A percentile compares a stretch with the other conserved stretches of the same genome.
These are phyloP conservation scores for Andrena haemorrhoa DNA, from an alignment of 2,888 invertebrate species.

Conservation along the genomic window DNA sequence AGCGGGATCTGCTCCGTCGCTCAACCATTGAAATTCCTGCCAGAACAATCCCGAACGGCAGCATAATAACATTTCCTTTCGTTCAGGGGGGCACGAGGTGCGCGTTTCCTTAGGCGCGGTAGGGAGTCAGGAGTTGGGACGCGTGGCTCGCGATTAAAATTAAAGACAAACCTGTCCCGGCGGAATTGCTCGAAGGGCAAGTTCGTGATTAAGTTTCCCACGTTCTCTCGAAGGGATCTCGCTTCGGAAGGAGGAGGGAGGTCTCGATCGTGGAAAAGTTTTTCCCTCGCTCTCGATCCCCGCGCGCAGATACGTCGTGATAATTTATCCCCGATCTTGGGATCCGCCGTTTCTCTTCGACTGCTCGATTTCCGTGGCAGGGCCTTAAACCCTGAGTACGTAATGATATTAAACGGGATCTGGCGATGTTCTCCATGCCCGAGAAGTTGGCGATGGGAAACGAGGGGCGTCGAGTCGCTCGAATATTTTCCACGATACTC, in stretches of 20 bases:
- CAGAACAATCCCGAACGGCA: not conserved
- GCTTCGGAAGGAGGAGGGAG: not conserved
- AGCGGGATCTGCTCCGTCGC: slow-evolving; percentile 1
- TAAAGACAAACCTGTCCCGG: slow-evolving; percentile 15
- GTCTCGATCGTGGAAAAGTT: slow-evolving; percentile 34
- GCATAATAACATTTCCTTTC: not conserved
- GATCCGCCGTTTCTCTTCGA: not conserved
- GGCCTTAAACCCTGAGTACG: not conserved
- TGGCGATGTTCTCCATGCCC: not conserved
- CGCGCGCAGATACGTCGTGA: not conserved
- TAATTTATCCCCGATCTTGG: not conserved
- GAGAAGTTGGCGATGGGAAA: not conserved
- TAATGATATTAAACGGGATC: slow-evolving; percentile 6
- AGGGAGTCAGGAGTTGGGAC: not conserved
- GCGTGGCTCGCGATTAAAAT: slow-evolving; percentile 11
- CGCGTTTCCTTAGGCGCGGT: not conserved
- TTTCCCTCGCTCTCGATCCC: slow-evolving; percentile 23
- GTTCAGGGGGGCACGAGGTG: not conserved
- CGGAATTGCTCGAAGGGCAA: slow-evolving; percentile 10
- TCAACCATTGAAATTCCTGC: not conserved
- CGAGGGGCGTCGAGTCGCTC: not conserved
- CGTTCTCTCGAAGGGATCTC: not conserved
- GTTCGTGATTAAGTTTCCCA: slow-evolving; percentile 45
- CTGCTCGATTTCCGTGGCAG: not conserved
- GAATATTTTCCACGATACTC: not conserved